Percentiles rank a stretch among this genome's conserved stretches.
phyloP scores from a whole-genome alignment of 2,888 invertebrate species.

The Trypoxylon attenuatum region DNA sequence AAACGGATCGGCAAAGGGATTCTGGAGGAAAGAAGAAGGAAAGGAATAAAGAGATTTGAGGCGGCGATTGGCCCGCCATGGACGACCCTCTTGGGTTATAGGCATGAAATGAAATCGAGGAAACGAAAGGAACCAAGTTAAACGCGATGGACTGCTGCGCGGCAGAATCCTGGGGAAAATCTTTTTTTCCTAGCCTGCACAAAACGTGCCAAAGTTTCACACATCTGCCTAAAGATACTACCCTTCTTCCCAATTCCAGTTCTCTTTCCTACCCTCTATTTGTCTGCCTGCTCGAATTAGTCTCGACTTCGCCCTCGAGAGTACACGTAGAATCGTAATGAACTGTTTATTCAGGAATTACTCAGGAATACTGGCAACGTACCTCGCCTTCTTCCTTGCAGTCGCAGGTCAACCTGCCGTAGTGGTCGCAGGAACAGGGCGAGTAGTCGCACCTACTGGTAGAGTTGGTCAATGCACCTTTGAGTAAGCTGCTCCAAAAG shows the following conservation, averaged over 20 bases:
- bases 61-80: constrained; percentile 37
- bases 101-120: constrained; percentile 42
- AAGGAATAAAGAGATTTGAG: constrained; percentile 30
- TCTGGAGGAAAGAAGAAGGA: background rate
- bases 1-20: background rate
- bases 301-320: too few species aligned
- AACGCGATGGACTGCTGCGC: constrained; percentile 38
- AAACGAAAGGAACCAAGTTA: constrained; percentile 40
- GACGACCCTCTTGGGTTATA: constrained; percentile 26
- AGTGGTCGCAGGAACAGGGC: constrained; percentile 78
- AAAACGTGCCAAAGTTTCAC: constrained; percentile 27
- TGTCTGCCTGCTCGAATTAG: background rate
- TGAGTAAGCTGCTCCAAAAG: constrained; percentile 63
- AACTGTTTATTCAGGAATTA: background rate
- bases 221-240: background rate
- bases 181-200: constrained; percentile 6
- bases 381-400: constrained; percentile 77
- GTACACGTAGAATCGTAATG: background rate
- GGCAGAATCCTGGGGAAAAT: constrained; percentile 19
- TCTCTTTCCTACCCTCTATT: too few species aligned
- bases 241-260: background rate
- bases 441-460: constrained; percentile 76
- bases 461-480: constrained; percentile 53
- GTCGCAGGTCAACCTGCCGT: constrained; percentile 78
- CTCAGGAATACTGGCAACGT: constrained; percentile 48